phyloP scores from a whole-genome alignment of 2,888 invertebrate genomes.

The Trypoxylon attenuatum region DNA sequence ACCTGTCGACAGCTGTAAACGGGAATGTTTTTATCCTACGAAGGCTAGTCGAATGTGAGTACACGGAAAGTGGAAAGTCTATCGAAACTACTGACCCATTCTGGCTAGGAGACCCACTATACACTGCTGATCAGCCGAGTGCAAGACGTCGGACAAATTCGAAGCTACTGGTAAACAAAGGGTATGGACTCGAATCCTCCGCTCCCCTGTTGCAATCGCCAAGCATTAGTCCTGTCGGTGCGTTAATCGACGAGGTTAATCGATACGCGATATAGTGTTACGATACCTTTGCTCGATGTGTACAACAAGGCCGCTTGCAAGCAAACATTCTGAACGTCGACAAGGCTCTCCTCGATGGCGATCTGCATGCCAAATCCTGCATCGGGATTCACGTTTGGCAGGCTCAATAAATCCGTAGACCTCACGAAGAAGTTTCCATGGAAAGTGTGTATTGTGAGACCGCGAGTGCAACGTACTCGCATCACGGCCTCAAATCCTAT shows the following conservation, averaged over 20 bases:
- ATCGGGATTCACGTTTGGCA: slow-evolving; percentile 99
- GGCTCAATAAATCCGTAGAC: slow-evolving; percentile 94
- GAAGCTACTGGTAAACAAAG: slow-evolving; percentile 93
- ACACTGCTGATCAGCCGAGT: slow-evolving; percentile 94
- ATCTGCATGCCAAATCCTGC: slow-evolving; percentile 99
- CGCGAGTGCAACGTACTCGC: slow-evolving; percentile 95
- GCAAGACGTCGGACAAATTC: slow-evolving; percentile 89
- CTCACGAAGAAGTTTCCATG: slow-evolving; percentile 99
- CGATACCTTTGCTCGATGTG: slow-evolving; percentile 94
- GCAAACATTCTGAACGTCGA: slow-evolving; percentile 91
- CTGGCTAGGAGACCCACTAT: slow-evolving; percentile 94
- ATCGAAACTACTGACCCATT: slow-evolving; percentile 84
- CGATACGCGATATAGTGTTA: no score
- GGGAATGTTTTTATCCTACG: neutral
- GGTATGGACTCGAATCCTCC: slow-evolving; percentile 98
- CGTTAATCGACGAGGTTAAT: no score
- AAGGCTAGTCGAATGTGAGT: neutral
- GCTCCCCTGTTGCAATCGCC: slow-evolving; percentile 87
- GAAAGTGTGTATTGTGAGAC: slow-evolving; percentile 97
- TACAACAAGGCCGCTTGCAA: slow-evolving; percentile 99
- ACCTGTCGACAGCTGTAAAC: slow-evolving; percentile 92
- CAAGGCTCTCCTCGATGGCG: slow-evolving; percentile 92
- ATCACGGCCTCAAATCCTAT: slow-evolving; percentile 99
- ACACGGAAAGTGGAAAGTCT: neutral
- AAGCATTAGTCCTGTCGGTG: no score